These are phyloP conservation scores for Falcaria lacertinaria DNA, from an alignment of 2,888 invertebrate species.

Conservation along the genomic window DNA sequence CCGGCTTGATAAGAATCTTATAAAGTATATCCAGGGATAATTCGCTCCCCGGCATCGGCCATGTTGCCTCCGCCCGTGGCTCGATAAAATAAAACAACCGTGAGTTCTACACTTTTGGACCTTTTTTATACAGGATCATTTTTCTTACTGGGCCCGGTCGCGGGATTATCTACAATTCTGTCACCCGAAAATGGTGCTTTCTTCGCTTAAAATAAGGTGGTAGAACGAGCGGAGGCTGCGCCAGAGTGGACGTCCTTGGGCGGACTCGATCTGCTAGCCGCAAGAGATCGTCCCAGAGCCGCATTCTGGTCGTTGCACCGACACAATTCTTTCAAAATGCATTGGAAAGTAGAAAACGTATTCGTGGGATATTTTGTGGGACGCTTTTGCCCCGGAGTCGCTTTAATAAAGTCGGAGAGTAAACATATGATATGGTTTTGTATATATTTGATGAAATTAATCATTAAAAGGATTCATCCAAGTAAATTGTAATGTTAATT, in stretches of 20 bases:
- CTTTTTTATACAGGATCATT: constrained; percentile 78
- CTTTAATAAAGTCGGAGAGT: no score
- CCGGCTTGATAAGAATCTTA: constrained; percentile 44
- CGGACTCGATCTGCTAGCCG: constrained; percentile 78
- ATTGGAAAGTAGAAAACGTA: constrained; percentile 75
- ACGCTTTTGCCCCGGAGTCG: constrained; percentile 8
- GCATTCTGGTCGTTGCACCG: constrained; percentile 77
- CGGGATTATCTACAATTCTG: constrained; percentile 49
- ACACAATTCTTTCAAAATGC: constrained; percentile 73
- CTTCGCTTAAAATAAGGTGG: constrained; percentile 35
- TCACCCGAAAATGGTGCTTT: constrained; percentile 36
- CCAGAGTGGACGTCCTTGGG: constrained; percentile 76
- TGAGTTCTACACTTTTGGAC: constrained; percentile 59
- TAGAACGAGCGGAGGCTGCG: constrained; percentile 38
- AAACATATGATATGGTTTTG: no score
- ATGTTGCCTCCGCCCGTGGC: constrained; percentile 65
- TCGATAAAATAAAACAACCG: constrained; percentile 73
- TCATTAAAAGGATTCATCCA: no score
- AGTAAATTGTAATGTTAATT: no score
- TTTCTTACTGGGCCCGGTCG: constrained; percentile 68
- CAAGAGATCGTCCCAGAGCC: constrained; percentile 72
- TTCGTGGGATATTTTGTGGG: constrained; percentile 48
- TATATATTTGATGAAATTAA: no score
- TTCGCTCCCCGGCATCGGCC: constrained; percentile 70
- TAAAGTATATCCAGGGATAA: constrained; percentile 59